These are phyloP conservation scores for Lepisosteus oculatus DNA, from an alignment of 2,113 vertebrate species.

Conservation along the genomic window DNA sequence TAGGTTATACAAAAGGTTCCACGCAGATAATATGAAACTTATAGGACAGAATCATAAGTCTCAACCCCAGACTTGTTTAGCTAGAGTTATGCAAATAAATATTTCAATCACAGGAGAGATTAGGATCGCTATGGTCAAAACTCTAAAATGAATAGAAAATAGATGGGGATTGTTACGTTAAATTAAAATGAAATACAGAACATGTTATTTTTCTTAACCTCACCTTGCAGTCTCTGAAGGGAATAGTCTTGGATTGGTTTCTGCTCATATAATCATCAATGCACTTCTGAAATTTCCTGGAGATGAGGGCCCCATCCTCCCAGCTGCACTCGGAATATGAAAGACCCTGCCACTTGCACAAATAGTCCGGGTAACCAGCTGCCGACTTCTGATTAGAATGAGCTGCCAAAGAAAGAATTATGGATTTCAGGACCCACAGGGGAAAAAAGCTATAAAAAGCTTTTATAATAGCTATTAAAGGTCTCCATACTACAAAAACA, in stretches of 20 bases:
- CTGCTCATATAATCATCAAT: slow-evolving; percentile 93
- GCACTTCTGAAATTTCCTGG: slow-evolving; percentile 87
- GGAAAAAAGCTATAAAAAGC: background rate
- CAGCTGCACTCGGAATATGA: slow-evolving; percentile 97
- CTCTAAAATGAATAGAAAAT: no score
- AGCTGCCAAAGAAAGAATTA: slow-evolving; percentile 58
- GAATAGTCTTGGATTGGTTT: slow-evolving; percentile 93
- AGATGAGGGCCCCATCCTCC: slow-evolving; percentile 94
- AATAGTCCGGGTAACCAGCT: slow-evolving; percentile 94
- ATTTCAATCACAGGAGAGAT: no score
- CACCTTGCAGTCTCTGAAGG: slow-evolving; percentile 94
- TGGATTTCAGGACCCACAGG: background rate
- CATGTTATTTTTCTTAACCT: background rate
- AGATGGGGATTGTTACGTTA: no score
- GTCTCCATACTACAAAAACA: no score
- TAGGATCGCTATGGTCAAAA: no score
- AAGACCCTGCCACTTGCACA: slow-evolving; percentile 98
- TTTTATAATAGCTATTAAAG: no score
- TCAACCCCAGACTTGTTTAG: no score
- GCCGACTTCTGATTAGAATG: slow-evolving; percentile 98
- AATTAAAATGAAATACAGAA: no score
- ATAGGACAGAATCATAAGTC: no score
- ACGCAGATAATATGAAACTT: no score
- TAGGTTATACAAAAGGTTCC: no score
- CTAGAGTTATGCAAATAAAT: no score